These are phyloP conservation scores for Pipistrellus pygmaeus DNA, from an alignment of 2,797 vertebrate species.

Conservation along the genomic window DNA sequence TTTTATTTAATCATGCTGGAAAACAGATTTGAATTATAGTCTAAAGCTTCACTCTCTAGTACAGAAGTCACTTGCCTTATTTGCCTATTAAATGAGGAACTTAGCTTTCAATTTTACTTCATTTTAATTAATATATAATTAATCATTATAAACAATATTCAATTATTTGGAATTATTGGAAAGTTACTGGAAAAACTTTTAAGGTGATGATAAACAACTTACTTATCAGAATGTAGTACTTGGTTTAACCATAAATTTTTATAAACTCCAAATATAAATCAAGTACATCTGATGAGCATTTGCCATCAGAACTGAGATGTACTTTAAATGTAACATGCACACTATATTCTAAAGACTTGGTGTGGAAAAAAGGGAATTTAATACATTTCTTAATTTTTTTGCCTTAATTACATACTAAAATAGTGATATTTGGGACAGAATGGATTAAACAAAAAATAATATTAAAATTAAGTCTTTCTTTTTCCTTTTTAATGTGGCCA, in stretches of 20 bases:
- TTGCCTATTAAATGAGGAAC: not conserved
- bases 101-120: not conserved
- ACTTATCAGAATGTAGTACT: not conserved
- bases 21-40: not conserved
- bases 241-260: not conserved
- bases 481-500: not conserved
- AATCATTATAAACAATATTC: not conserved
- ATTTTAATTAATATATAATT: not conserved
- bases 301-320: not conserved
- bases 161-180: not conserved
- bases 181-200: not conserved
- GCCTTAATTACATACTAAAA: not conserved
- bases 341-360: not conserved
- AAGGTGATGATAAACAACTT: not conserved
- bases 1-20: not conserved
- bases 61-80: not conserved
- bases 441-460: not conserved
- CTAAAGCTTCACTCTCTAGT: not conserved
- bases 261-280: slow-evolving; percentile 3
- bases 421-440: not conserved
- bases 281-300: not conserved
- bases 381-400: slow-evolving; percentile 31
- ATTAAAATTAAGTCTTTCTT: slow-evolving; percentile 16
- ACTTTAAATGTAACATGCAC: not conserved
- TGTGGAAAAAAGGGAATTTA: not conserved